A percentile compares a stretch with the other conserved stretches of the same genome.
Conservation (phyloP, 2,888 invertebrate genomes). For the Drosophila eohydei region DNA sequence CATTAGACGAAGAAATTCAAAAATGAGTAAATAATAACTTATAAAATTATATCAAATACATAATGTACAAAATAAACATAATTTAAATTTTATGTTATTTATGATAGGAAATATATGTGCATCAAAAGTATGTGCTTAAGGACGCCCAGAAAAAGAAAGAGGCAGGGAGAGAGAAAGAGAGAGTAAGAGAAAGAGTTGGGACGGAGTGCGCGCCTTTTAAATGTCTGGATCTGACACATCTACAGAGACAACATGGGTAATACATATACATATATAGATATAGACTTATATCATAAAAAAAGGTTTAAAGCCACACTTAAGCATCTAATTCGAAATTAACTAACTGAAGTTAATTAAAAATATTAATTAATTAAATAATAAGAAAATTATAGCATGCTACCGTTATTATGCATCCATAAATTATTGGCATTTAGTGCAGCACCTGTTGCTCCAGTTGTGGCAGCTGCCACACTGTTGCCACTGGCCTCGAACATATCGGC, state of each 20-base stretch:
- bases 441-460: slow-evolving; percentile 71
- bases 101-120: slow-evolving; percentile 42
- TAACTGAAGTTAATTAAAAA: slow-evolving; percentile 45
- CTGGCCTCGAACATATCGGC: slow-evolving; percentile 94
- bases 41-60: slow-evolving; percentile 44
- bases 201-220: slow-evolving; percentile 20
- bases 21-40: slow-evolving; percentile 51
- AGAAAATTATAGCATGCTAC: slow-evolving; percentile 85
- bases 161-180: slow-evolving; percentile 1
- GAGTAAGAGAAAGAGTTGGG: slow-evolving; percentile 25
- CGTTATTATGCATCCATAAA: slow-evolving; percentile 86
- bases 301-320: slow-evolving; percentile 52
- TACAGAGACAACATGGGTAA: slow-evolving; percentile 49
- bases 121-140: slow-evolving; percentile 43
- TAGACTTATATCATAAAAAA: slow-evolving; percentile 30
- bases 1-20: slow-evolving; percentile 76
- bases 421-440: slow-evolving; percentile 84
- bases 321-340: slow-evolving; percentile 38
- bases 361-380: slow-evolving; percentile 52
- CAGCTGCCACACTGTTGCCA: slow-evolving; percentile 80
- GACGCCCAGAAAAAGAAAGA: slow-evolving; percentile 25
- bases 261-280: slow-evolving; percentile 30
- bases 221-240: slow-evolving; percentile 50
- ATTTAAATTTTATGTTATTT: slow-evolving; percentile 27
- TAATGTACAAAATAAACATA: slow-evolving; percentile 29